Conservation (phyloP, 1,140 invertebrate species). For the Diuraphis noxia region DNA sequence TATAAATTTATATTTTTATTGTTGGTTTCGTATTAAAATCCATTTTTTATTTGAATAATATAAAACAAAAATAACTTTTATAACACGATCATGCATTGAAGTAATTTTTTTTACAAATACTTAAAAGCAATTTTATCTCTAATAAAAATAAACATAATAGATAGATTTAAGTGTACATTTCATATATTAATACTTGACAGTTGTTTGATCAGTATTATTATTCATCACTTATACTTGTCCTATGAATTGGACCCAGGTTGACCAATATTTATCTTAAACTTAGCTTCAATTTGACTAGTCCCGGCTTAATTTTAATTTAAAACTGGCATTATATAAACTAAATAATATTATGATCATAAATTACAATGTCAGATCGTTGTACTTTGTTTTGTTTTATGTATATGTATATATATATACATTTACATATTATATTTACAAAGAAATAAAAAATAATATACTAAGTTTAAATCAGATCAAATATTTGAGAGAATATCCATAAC, state of each 20-base stretch:
- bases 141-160: constrained; percentile 7
- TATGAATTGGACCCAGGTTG: no score
- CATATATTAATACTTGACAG: neutral
- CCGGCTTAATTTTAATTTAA: neutral
- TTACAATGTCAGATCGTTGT: constrained; percentile 1
- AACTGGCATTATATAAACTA: neutral
- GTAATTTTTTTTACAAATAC: neutral
- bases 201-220: neutral
- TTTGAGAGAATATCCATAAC: constrained; percentile 45
- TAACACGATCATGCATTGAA: neutral
- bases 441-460: neutral
- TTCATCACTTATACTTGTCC: neutral
- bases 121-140: neutral
- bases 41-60: no score
- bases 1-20: no score
- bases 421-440: neutral
- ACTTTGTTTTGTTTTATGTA: neutral
- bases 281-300: neutral
- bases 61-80: neutral
- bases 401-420: neutral
- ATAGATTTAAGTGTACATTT: neutral
- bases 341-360: neutral
- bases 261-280: neutral
- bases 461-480: constrained; percentile 11
- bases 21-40: no score